A percentile compares a stretch with the other conserved stretches of the same genome.
phyloP scores from a whole-genome alignment of 2,797 vertebrate species.

The Crenichthys baileyi region DNA sequence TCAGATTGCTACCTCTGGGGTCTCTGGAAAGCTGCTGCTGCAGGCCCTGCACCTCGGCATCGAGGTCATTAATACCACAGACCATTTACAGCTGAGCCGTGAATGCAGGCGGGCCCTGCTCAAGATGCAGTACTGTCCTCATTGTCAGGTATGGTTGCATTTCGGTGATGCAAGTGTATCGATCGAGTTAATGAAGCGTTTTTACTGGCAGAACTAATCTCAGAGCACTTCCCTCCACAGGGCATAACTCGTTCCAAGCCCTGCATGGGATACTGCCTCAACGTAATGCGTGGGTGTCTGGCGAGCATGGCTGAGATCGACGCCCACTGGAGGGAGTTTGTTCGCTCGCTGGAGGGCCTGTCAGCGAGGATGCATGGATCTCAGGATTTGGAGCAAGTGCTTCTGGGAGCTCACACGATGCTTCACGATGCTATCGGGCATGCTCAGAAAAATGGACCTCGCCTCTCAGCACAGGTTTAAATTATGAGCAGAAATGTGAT shows the following conservation, averaged over 20 bases:
- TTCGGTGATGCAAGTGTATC: slow-evolving; percentile 24
- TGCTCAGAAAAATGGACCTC: slow-evolving; percentile 71
- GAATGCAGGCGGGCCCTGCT: slow-evolving; percentile 87
- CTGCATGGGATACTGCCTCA: slow-evolving; percentile 93
- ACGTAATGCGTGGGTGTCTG: slow-evolving; percentile 87
- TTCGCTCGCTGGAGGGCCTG: slow-evolving; percentile 86
- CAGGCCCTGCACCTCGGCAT: slow-evolving; percentile 90
- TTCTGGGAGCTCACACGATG: slow-evolving; percentile 82
- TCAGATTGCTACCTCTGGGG: slow-evolving; percentile 79
- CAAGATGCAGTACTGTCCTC: slow-evolving; percentile 88
- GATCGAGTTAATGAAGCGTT: slow-evolving; percentile 35
- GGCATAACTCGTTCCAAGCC: slow-evolving; percentile 84
- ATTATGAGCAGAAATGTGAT: slow-evolving; percentile 11
- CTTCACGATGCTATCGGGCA: slow-evolving; percentile 83
- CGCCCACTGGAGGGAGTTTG: slow-evolving; percentile 85
- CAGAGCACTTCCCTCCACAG: slow-evolving; percentile 55
- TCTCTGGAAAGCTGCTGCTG: slow-evolving; percentile 82
- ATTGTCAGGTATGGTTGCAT: slow-evolving; percentile 80
- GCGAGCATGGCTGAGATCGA: slow-evolving; percentile 88
- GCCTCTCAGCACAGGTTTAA: slow-evolving; percentile 84
- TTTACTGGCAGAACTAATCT: slow-evolving; percentile 35
- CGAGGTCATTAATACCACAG: slow-evolving; percentile 92
- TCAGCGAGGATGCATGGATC: slow-evolving; percentile 79
- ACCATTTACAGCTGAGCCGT: slow-evolving; percentile 85
- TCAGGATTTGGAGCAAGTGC: slow-evolving; percentile 81